Conservation (phyloP, 2,888 invertebrate genomes). For the Malacosoma neustria region DNA sequence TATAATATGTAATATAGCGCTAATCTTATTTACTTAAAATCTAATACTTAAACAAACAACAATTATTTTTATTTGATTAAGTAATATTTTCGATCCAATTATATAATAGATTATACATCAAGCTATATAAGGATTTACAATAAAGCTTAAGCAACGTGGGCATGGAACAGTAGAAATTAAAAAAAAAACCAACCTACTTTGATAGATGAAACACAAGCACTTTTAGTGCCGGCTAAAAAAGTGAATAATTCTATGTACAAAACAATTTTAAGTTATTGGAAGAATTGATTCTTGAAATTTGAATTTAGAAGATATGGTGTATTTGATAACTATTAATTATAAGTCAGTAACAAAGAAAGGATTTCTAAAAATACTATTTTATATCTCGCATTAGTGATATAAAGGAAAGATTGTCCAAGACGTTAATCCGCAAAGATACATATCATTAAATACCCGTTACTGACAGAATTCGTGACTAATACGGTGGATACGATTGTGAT, state of each 20-base stretch:
- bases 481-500: constrained; percentile 30
- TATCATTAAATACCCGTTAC: constrained; percentile 5
- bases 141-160: too few relatives aligned
- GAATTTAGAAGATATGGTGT: background rate
- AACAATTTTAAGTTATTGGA: background rate
- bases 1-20: constrained; percentile 28
- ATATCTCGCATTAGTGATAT: constrained; percentile 29
- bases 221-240: background rate
- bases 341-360: constrained; percentile 56
- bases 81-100: constrained; percentile 44
- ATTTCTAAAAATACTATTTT: constrained; percentile 68
- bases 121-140: constrained; percentile 6
- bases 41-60: constrained; percentile 42
- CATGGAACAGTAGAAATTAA: too few relatives aligned
- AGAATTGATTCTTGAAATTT: constrained; percentile 3
- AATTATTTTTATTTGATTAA: constrained; percentile 27
- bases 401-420: constrained; percentile 38
- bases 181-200: too few relatives aligned
- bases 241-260: background rate
- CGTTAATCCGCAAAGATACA: constrained; percentile 36
- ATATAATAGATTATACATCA: constrained; percentile 25
- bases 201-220: background rate
- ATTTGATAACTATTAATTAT: constrained; percentile 26
- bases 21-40: constrained; percentile 28
- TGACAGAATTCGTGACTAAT: constrained; percentile 21